phyloP scores from a whole-genome alignment of 2,888 invertebrate species.

The Caenorhabditis uteleia region DNA sequence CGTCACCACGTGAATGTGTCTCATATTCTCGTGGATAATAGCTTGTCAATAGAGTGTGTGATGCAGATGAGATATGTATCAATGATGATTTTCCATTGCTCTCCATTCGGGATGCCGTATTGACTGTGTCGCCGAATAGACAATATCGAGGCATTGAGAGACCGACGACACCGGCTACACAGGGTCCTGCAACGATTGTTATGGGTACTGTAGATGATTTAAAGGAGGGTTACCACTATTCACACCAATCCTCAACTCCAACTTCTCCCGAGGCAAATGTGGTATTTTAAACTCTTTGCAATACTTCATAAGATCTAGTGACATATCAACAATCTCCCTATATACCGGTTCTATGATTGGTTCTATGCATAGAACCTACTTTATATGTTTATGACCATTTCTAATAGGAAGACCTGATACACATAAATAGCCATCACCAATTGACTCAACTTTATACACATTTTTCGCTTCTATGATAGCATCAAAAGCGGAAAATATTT shows the following conservation, averaged over 20 bases:
- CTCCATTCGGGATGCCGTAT: slow-evolving; percentile 63
- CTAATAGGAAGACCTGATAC: slow-evolving; percentile 62
- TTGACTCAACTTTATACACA: slow-evolving; percentile 67
- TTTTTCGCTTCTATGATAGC: slow-evolving; percentile 59
- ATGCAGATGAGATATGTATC: slow-evolving; percentile 55
- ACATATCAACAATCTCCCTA: slow-evolving; percentile 10
- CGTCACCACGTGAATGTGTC: slow-evolving; percentile 57
- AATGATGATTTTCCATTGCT: slow-evolving; percentile 53
- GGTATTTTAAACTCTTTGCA: slow-evolving; percentile 44
- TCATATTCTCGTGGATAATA: slow-evolving; percentile 50
- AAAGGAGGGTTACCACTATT: too few relatives aligned
- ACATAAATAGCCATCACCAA: slow-evolving; percentile 65
- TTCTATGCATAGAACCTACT: slow-evolving; percentile 6
- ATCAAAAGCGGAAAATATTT: slow-evolving; percentile 61
- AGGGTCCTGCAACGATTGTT: too few relatives aligned
- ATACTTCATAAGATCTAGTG: slow-evolving; percentile 48
- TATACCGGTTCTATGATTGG: neutral
- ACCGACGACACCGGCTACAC: slow-evolving; percentile 54
- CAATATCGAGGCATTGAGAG: slow-evolving; percentile 62
- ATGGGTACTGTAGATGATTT: too few relatives aligned
- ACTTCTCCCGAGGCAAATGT: slow-evolving; percentile 55
- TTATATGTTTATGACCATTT: slow-evolving; percentile 52
- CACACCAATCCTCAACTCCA: slow-evolving; percentile 59
- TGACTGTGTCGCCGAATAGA: slow-evolving; percentile 62
- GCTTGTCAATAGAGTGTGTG: slow-evolving; percentile 42